Evolutionary conservation across 1,140 invertebrate genomes (phyloP).

Genomic region (Vanessa tameamea): DNA sequence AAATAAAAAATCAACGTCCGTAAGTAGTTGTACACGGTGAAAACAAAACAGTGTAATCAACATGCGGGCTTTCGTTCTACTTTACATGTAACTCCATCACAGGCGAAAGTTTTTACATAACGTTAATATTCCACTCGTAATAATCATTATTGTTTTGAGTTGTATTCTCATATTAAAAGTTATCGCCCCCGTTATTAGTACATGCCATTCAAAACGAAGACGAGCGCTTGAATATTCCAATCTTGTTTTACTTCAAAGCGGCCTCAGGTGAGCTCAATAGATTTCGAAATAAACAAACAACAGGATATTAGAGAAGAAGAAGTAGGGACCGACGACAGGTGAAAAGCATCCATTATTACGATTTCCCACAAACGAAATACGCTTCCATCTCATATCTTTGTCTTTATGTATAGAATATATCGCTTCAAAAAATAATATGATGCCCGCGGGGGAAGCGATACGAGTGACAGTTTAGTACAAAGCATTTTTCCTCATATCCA

Average conservation of each 20-base stretch:
- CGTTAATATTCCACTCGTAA: background rate
- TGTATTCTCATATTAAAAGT: background rate
- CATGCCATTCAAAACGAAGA: slow-evolving; percentile 1
- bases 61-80: slow-evolving; percentile 23
- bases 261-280: slow-evolving; percentile 31
- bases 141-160: background rate
- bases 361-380: slow-evolving; percentile 41
- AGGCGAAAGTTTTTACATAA: background rate
- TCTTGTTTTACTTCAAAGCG: slow-evolving; percentile 25
- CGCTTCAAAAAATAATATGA: slow-evolving; percentile 43
- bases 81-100: background rate
- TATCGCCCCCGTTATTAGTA: background rate
- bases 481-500: slow-evolving; percentile 40
- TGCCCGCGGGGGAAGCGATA: slow-evolving; percentile 33
- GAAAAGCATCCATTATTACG: slow-evolving; percentile 49
- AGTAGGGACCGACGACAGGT: slow-evolving; percentile 41
- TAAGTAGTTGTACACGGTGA: slow-evolving; percentile 13
- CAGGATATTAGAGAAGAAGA: slow-evolving; percentile 40
- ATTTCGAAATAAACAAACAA: slow-evolving; percentile 40
- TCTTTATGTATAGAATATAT: slow-evolving; percentile 39
- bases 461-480: slow-evolving; percentile 43
- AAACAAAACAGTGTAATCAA: slow-evolving; percentile 18
- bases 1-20: background rate
- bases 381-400: slow-evolving; percentile 39
- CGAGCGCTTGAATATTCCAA: slow-evolving; percentile 16